Evolutionary conservation across 2,888 invertebrate species (phyloP).

Genomic region (Drosophila prostipennis): DNA sequence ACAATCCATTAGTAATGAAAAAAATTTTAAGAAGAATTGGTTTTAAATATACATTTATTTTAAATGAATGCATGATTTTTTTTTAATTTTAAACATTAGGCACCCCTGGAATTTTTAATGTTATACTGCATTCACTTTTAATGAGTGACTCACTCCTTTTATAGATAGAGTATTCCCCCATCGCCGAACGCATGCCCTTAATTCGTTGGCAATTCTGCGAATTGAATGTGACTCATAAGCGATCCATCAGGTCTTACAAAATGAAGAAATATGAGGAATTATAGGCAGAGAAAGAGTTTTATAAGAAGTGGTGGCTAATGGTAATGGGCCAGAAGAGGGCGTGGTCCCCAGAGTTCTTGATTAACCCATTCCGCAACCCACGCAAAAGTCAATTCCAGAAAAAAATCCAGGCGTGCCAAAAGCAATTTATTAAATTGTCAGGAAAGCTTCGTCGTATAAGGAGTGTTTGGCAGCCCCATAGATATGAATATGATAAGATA

Average conservation of each 20-base stretch:
- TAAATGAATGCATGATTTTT: too few relatives aligned
- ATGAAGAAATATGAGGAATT: conserved; percentile 13
- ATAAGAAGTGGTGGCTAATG: conserved; percentile 21
- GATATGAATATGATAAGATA: conserved; percentile 35
- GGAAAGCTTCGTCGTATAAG: conserved; percentile 17
- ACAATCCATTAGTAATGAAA: too few relatives aligned
- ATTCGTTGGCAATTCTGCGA: conserved; percentile 30
- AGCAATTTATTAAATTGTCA: conserved; percentile 53
- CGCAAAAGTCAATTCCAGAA: conserved; percentile 31
- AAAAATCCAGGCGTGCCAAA: conserved; percentile 36
- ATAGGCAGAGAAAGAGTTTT: conserved; percentile 8
- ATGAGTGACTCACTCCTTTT: conserved; percentile 15
- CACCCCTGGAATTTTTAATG: too few relatives aligned
- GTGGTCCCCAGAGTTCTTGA: conserved; percentile 28
- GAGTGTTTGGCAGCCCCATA: conserved; percentile 6
- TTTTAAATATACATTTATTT: too few relatives aligned
- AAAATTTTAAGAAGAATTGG: too few relatives aligned
- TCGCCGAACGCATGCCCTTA: conserved; percentile 2
- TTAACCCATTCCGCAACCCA: conserved; percentile 50
- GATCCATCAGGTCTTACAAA: conserved; percentile 35
- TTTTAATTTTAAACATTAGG: too few relatives aligned
- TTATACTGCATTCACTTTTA: neutral
- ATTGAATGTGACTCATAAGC: conserved; percentile 28
- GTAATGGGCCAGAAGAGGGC: conserved; percentile 30
- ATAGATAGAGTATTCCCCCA: conserved; percentile 19